These are phyloP conservation scores for Oscheius sp. DNA, from an alignment of 2,888 invertebrate species.

Conservation along the genomic window DNA sequence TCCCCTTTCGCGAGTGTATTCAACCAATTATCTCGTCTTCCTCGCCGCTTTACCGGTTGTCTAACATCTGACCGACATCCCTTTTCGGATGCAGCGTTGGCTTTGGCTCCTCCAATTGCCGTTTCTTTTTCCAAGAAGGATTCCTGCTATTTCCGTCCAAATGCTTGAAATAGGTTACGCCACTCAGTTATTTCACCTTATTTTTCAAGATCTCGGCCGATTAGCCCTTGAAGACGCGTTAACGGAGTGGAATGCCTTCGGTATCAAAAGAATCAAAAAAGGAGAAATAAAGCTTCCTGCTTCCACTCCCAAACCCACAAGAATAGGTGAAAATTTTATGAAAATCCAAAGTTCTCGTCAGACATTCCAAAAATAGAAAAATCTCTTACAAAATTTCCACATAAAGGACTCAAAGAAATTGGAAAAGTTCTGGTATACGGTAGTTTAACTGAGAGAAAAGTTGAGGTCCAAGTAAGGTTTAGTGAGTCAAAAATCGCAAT, in stretches of 20 bases:
- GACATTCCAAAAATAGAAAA: background rate
- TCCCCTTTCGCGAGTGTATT: background rate
- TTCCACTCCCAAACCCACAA: background rate
- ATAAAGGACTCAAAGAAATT: background rate
- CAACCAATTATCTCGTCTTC: constrained; percentile 27
- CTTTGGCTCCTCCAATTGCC: constrained; percentile 2
- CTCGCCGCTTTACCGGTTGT: constrained; percentile 30
- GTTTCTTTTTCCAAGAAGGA: background rate
- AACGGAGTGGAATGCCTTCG: constrained; percentile 19
- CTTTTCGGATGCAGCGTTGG: background rate
- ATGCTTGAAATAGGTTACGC: constrained; percentile 15
- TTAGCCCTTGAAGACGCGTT: background rate
- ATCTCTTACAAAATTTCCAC: background rate
- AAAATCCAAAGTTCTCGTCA: background rate
- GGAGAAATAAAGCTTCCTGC: constrained; percentile 12
- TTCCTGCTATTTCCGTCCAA: constrained; percentile 2
- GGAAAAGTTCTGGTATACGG: constrained; percentile 4
- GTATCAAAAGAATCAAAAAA: constrained; percentile 4
- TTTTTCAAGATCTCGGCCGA: constrained; percentile 1
- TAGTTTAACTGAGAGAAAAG: background rate
- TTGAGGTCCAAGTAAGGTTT: constrained; percentile 6
- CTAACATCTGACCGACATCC: constrained; percentile 30
- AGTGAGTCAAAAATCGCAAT: background rate
- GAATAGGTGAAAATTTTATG: constrained; percentile 2
- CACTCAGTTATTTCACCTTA: background rate